Percentiles rank a stretch among this genome's conserved stretches.
Evolutionary conservation across 2,113 vertebrate genomes (phyloP).

Genomic region (Eupsittula cactorum): DNA sequence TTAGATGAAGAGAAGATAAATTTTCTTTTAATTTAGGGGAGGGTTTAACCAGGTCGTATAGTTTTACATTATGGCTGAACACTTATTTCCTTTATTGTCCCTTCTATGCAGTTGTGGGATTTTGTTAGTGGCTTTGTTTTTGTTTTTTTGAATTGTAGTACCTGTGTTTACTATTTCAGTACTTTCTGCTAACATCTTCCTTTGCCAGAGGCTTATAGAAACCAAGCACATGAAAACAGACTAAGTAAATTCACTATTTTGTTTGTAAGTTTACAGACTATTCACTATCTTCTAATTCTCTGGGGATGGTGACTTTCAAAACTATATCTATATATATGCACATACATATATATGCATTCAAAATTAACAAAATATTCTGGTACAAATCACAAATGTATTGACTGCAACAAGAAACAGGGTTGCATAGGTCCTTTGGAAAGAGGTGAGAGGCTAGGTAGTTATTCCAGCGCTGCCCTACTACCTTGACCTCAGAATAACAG

Average conservation of each 20-base stretch:
- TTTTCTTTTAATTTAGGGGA: not conserved
- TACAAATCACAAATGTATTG: not conserved
- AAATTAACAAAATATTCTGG: not conserved
- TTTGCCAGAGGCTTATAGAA: not conserved
- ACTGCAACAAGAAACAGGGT: not conserved
- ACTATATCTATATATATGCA: not conserved
- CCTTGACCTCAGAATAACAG: not conserved
- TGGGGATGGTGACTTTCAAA: not conserved
- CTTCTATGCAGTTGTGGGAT: not conserved
- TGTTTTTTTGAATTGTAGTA: not conserved
- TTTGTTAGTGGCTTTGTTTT: not conserved
- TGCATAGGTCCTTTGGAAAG: not conserved
- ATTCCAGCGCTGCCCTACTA: not conserved
- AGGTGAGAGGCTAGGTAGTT: not conserved
- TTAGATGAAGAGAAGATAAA: not conserved
- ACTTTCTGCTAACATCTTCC: not conserved
- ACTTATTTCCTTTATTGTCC: not conserved
- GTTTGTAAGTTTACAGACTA: not conserved
- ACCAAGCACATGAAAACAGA: not conserved
- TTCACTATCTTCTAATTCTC: not conserved
- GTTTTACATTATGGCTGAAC: not conserved
- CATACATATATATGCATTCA: not conserved
- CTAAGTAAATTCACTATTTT: not conserved
- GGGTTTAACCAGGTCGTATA: not conserved
- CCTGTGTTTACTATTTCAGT: not conserved